A percentile compares a stretch with the other conserved stretches of the same genome.
phyloP scores from a whole-genome alignment of 2,888 invertebrate species.

The Macropis europaea region DNA sequence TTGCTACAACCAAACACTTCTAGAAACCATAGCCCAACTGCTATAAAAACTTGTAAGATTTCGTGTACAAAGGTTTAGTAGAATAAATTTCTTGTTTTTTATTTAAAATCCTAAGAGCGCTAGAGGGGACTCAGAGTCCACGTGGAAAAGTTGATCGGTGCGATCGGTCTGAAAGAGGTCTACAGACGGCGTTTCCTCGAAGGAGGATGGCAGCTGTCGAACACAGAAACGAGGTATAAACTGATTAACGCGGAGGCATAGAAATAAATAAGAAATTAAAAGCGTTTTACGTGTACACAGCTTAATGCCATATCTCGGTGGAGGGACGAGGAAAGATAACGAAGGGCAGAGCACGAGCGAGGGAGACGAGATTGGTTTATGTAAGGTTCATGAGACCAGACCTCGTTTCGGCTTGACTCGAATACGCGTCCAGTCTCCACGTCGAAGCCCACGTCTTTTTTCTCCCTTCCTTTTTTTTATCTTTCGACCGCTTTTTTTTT shows the following conservation, averaged over 20 bases:
- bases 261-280: conserved; percentile 51
- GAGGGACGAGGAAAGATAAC: conserved; percentile 21
- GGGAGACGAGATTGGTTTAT: conserved; percentile 33
- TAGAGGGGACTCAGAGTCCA: no score
- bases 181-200: no score
- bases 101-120: no score
- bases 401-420: conserved; percentile 57
- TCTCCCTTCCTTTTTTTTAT: neutral
- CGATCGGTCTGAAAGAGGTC: no score
- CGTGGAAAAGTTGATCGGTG: no score
- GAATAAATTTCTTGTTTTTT: no score
- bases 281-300: conserved; percentile 39
- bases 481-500: conserved; percentile 7
- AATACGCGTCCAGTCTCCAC: conserved; percentile 35
- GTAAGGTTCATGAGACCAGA: conserved; percentile 58
- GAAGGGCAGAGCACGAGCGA: conserved; percentile 7
- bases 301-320: conserved; percentile 35
- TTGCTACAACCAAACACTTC: no score
- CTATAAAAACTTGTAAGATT: no score
- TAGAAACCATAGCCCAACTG: no score
- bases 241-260: neutral
- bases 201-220: no score
- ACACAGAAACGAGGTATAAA: neutral
- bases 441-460: conserved; percentile 44
- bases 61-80: no score